Percentiles rank a stretch among this genome's conserved stretches.
These are phyloP conservation scores for Anabas testudineus DNA, from an alignment of 2,797 vertebrate genomes.

Conservation along the genomic window DNA sequence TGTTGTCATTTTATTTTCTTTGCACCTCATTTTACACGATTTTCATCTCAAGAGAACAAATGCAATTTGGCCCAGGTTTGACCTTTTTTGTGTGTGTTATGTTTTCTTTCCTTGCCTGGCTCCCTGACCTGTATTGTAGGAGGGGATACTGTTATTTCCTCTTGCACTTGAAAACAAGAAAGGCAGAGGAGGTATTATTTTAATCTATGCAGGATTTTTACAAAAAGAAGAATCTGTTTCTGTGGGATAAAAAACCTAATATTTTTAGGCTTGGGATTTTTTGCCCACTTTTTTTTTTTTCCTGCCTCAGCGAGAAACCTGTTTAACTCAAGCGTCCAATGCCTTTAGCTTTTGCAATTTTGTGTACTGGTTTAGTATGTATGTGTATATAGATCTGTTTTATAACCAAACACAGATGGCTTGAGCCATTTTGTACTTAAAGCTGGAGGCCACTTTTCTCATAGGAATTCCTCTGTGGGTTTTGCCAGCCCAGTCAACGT, in stretches of 20 bases:
- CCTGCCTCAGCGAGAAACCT: constrained; percentile 71
- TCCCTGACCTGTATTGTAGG: constrained; percentile 79
- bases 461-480: constrained; percentile 71
- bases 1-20: background rate
- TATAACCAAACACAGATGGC: constrained; percentile 77
- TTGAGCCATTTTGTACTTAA: constrained; percentile 80
- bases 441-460: constrained; percentile 82
- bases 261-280: constrained; percentile 63
- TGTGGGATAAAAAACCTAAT: constrained; percentile 17
- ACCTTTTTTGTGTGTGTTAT: constrained; percentile 5
- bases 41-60: constrained; percentile 18
- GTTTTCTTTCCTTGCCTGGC: constrained; percentile 66
- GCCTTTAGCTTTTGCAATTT: constrained; percentile 83
- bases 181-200: constrained; percentile 76
- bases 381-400: constrained; percentile 73
- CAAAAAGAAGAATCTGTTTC: constrained; percentile 46
- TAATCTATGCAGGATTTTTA: constrained; percentile 86
- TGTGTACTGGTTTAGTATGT: constrained; percentile 77
- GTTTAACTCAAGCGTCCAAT: constrained; percentile 78
- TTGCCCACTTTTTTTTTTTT: constrained; percentile 42
- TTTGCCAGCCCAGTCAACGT: constrained; percentile 74
- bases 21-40: background rate
- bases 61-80: constrained; percentile 51
- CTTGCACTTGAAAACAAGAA: constrained; percentile 71
- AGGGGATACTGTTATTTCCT: constrained; percentile 83